Evolutionary conservation across 1,140 invertebrate genomes (phyloP), one percentile per base, ranked within the genome.

Genomic region (Drosophila subobscura): DNA sequence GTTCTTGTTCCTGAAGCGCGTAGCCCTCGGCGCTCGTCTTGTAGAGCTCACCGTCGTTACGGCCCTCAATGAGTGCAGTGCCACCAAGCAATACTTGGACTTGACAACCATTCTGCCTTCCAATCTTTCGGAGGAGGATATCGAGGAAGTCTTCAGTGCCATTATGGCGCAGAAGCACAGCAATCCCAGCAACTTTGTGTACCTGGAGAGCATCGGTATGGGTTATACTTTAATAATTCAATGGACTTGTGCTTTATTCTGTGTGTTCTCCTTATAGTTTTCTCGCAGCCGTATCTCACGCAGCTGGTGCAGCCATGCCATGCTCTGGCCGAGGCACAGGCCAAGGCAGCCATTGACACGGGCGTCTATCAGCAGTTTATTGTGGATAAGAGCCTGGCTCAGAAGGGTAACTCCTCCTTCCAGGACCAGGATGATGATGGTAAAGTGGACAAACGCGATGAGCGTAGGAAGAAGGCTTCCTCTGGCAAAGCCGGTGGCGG

Each of bases 401-500:
- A 92, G 78, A 90, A 90, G 64, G 46, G 61, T 33, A 61, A 72
- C 77, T 57, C 83, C 22, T 54, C 66, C 29, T 42, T 47, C 4
- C 40, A 72, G 50, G 80, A 80, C 10, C 52, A 56, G 0, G 86
- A 81, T 10, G 79, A 89, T n/a, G 88, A 89, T 27, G 61, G 25
- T 22, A 96, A 96, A 92, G 92, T 93, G 7, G 96, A 96, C 76
- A 95, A 94, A 70, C 95, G 96, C 79, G 97, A 98, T 51, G 97
- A 98, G 79, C 93, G 97, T 37, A 93, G 96, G 66, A 97, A 97
- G 84, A 98, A 98, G 91, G 97, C 97, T 2, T 92, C 95, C 27
- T 94, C 94, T 63, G 97, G 97, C 3, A 98, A 98, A 93, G 94
- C 93, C 46, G 97, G 97, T 27, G 97, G 98, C 37, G 97, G 97